Evolutionary conservation across 2,888 invertebrate genomes (phyloP), one percentile per base, ranked within the genome.

Genomic region (Sympetrum striolatum): DNA sequence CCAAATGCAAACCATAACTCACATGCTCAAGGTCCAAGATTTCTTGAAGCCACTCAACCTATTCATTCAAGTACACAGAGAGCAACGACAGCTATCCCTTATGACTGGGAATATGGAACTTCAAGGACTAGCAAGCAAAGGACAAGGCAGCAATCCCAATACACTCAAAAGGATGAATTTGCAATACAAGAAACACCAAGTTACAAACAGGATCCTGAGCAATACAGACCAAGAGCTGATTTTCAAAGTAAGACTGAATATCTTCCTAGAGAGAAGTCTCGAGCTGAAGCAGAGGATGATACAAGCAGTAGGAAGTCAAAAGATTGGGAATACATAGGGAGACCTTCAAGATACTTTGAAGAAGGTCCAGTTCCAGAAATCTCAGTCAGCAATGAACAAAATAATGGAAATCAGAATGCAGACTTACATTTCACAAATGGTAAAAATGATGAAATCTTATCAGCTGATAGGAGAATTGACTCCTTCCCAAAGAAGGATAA

Each of bases 41-140:
- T n/a, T 39, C 37, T 60, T 86, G 86, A 64, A 37, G 37, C 86
- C 60, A 60, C 60, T n/a, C 60, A 86, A 86, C 86, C 86, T 37
- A 37, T 86, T 39, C 37, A 86, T 86, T 48, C 39, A 14, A 60
- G 60, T 15, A 64, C 58, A 58, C 60, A 60, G 1, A 86, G 86
- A 60, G 37, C 60, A 15, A 60, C 64, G 3, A 86, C 64, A 31
- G 37, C 18, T n/a, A 12, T 60, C 31, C 10, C 60, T 0, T 10
- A 15, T 37, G n/a, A 22, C 18, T n/a, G 37, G 35, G 64, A 86
- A 10, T 35, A 60, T 37, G 60, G 22, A 86, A 86, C 58, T 39
- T 4, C 60, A 6, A 60, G 86, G 37, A 35, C 8, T 22, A 60
- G 18, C 37, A 35, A 86, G 12, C 31, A 37, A 10, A 86, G 86